Base-by-base conservation (phyloP, 1,140 invertebrate species). In the Drosophila littoralis region DNA sequence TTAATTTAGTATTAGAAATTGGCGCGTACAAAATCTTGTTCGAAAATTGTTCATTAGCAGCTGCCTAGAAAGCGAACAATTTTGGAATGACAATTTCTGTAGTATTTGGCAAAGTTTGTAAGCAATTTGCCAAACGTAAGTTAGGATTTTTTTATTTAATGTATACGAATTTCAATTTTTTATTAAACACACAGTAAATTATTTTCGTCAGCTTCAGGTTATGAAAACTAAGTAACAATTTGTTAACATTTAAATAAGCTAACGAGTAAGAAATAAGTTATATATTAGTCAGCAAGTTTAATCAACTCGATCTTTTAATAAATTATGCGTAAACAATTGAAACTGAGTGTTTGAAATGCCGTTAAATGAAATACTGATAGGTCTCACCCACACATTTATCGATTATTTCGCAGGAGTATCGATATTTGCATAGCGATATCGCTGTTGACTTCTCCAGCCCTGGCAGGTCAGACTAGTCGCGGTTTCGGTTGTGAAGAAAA, bases 61-160 rank as follows among this genome's bases (percentile, higher is more conserved):
- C 2, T 9, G 9, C 5, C 7, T 17, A 15, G 35, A 33, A 57
- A 15, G 0, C 40, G 66, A 88, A 88, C 83, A 88, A 88, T 88
- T 89, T 88, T 89, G 77, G 83, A 88, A 88, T 88, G 83, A 88
- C 66, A 79, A 71, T 74, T 73, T 67, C 32, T 65, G 57, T 83
- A 76, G 64, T 77, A 48, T 43, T 43, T 79, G 67, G 67, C 60
- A 70, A 33, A 32, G 10, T 10, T 8, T 13, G 22, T 52, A 45
- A 15, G 13, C 48, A 43, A 51, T 45, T 64, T 70, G 74, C 81
- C 80, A 78, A 69, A 72, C 73, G 59, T 84, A 75, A 80, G 72
- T 10, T 59, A 60, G 33, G 28, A 6, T n/a, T 32, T 74, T 69
- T 65, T 55, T 69, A 48, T 50, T 70, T 74, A 74, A 52, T 74